These are phyloP conservation scores for Brachionus calyciflorus DNA, from an alignment of 1,140 invertebrate species.

Conservation along the genomic window DNA sequence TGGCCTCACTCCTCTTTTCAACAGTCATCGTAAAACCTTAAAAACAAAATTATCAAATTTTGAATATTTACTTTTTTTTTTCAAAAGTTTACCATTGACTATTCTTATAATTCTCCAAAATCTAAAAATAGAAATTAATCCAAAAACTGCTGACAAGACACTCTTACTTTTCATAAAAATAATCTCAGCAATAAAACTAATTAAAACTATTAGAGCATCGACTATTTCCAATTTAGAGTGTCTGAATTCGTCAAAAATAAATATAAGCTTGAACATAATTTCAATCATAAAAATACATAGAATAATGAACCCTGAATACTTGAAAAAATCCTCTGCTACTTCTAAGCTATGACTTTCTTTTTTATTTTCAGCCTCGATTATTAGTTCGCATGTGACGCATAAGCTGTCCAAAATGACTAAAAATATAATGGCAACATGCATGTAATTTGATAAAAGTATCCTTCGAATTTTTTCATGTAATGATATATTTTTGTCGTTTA, in stretches of 20 bases:
- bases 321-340: background rate
- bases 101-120: background rate
- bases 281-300: conserved; percentile 34
- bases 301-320: conserved; percentile 25
- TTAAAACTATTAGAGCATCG: conserved; percentile 11
- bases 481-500: background rate
- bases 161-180: background rate
- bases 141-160: background rate
- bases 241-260: conserved; percentile 11
- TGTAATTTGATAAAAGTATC: conserved; percentile 12
- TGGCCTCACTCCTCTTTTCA: conserved; percentile 4
- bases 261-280: conserved; percentile 3
- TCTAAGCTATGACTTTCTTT: background rate
- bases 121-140: background rate
- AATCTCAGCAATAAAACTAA: conserved; percentile 40
- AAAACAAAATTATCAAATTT: background rate
- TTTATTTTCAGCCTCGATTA: conserved; percentile 23
- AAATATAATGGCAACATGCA: conserved; percentile 23
- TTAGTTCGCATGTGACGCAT: conserved; percentile 22
- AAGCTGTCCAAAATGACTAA: conserved; percentile 17
- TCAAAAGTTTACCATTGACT: conserved; percentile 19
- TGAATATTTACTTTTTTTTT: no score
- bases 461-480: background rate
- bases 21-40: conserved; percentile 27
- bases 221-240: conserved; percentile 35